Evolutionary conservation across 1,140 invertebrate species (phyloP).

Genomic region (Pogonus chalceus): DNA sequence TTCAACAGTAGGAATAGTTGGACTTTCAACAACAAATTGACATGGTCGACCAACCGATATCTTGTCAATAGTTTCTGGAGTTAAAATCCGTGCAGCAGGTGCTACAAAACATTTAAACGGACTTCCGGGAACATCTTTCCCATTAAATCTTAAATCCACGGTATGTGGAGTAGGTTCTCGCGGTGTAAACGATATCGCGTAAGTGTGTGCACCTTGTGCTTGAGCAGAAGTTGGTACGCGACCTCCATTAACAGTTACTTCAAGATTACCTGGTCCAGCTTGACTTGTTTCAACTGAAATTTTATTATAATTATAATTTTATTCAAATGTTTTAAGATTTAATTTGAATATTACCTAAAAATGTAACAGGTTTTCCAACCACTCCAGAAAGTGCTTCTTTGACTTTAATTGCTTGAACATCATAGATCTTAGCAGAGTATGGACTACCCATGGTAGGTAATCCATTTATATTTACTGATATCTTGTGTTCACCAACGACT

Average conservation of each 20-base stretch:
- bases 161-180: conserved; percentile 80
- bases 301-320: neutral
- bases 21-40: conserved; percentile 74
- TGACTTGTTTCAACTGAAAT: conserved; percentile 87
- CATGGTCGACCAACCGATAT: conserved; percentile 79
- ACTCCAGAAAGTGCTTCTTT: conserved; percentile 83
- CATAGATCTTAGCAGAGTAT: conserved; percentile 90
- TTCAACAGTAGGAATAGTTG: conserved; percentile 64
- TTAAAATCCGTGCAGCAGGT: conserved; percentile 64
- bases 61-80: conserved; percentile 78
- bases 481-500: conserved; percentile 81
- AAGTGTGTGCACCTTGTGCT: conserved; percentile 87
- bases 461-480: conserved; percentile 71
- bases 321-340: neutral
- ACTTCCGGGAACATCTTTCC: conserved; percentile 84
- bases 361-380: conserved; percentile 87
- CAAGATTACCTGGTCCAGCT: conserved; percentile 91
- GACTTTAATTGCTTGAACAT: conserved; percentile 88
- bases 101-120: conserved; percentile 48
- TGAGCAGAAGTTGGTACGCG: conserved; percentile 91
- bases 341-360: conserved; percentile 59
- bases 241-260: conserved; percentile 94
- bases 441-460: conserved; percentile 75
- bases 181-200: conserved; percentile 95
- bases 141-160: conserved; percentile 91